phyloP scores from a whole-genome alignment of 1,140 invertebrate species.

The Solen grandis region DNA sequence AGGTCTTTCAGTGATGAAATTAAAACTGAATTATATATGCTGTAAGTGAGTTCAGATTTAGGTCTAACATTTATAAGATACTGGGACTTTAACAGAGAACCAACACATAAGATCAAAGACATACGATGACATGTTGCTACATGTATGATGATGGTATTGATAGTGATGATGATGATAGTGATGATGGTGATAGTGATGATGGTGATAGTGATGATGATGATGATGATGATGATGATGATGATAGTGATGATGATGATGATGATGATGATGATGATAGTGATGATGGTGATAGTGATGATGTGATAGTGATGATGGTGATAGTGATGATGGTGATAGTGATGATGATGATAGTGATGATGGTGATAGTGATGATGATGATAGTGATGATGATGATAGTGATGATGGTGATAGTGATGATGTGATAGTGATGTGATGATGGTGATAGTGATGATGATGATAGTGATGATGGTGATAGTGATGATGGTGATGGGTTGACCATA shows the following conservation, averaged over 20 bases:
- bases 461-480: conserved; percentile 6
- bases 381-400: conserved; percentile 7
- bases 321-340: conserved; percentile 6
- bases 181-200: conserved; percentile 7
- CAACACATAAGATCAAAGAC: too few relatives aligned
- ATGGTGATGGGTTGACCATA: not conserved
- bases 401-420: too few relatives aligned
- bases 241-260: conserved; percentile 7
- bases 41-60: too few relatives aligned
- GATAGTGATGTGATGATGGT: conserved; percentile 5
- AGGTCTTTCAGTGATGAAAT: too few relatives aligned
- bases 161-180: conserved; percentile 6
- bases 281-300: conserved; percentile 7
- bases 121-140: too few relatives aligned
- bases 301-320: too few relatives aligned
- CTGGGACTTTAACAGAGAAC: too few relatives aligned
- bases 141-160: conserved; percentile 1
- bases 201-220: conserved; percentile 6
- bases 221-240: conserved; percentile 6
- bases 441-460: conserved; percentile 7
- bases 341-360: conserved; percentile 6
- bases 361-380: not conserved
- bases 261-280: conserved; percentile 7
- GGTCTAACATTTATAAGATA: too few relatives aligned
- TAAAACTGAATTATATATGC: too few relatives aligned